Evolutionary conservation across 2,888 invertebrate genomes (phyloP).

Genomic region (Rhopalosiphum nymphaeae): DNA sequence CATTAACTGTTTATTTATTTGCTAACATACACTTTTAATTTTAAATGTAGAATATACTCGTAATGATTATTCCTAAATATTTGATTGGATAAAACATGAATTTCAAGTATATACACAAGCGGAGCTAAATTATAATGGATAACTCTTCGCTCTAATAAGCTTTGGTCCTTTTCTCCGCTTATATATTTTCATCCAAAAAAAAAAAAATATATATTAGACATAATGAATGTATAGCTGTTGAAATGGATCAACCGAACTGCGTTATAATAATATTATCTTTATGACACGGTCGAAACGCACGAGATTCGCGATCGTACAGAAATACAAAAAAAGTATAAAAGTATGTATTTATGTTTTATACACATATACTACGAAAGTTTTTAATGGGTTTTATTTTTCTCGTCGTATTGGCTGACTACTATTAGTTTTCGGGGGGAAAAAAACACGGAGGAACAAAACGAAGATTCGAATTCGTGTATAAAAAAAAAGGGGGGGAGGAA

Average conservation of each 20-base stretch:
- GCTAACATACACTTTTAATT: neutral
- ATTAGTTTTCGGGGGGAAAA: neutral
- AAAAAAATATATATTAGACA: neutral
- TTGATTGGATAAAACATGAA: neutral
- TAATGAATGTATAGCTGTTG: neutral
- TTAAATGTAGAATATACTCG: neutral
- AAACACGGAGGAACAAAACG: neutral
- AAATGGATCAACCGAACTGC: neutral
- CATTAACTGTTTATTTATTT: neutral
- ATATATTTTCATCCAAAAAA: neutral
- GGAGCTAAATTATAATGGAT: neutral
- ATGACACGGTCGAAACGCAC: neutral
- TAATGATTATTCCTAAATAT: neutral
- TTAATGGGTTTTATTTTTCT: constrained; percentile 54
- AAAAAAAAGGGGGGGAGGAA: neutral
- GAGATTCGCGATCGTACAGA: neutral
- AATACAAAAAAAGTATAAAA: neutral
- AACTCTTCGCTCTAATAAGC: neutral
- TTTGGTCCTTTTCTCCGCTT: neutral
- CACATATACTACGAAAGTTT: constrained; percentile 23
- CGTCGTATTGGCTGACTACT: neutral
- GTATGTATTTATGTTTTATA: neutral
- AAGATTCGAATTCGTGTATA: neutral
- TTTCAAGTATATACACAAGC: neutral
- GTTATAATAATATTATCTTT: neutral